Percentiles rank a stretch among this genome's conserved stretches.
Conservation (phyloP, 2,797 vertebrate genomes). For the Aratinga solstitialis region DNA sequence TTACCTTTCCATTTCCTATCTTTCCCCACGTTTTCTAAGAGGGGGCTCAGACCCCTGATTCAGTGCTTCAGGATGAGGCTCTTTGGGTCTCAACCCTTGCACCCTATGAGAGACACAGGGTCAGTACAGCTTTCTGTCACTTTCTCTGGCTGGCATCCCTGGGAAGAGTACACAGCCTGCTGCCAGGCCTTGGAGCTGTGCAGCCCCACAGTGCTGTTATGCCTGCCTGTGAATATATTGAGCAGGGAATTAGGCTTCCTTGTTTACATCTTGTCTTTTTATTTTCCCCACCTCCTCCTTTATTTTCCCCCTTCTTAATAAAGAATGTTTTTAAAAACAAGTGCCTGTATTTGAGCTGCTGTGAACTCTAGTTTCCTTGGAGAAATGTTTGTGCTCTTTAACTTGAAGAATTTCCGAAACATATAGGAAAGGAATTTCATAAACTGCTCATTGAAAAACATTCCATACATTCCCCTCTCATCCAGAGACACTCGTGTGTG, state of each 20-base stretch:
- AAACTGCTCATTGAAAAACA: conserved; percentile 75
- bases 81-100: neutral
- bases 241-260: conserved; percentile 49
- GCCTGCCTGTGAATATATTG: neutral
- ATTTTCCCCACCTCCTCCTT: conserved; percentile 19
- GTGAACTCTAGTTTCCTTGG: conserved; percentile 60
- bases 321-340: conserved; percentile 70
- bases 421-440: conserved; percentile 76
- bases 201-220: conserved; percentile 17
- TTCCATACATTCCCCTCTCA: conserved; percentile 75
- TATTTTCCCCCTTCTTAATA: neutral
- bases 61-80: neutral
- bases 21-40: neutral
- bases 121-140: neutral
- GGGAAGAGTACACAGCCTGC: neutral
- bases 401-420: conserved; percentile 70
- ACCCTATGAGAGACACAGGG: neutral
- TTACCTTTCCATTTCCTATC: neutral
- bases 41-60: neutral
- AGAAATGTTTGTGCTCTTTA: conserved; percentile 60
- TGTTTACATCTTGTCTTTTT: conserved; percentile 66
- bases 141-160: neutral
- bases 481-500: conserved; percentile 76
- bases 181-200: neutral
- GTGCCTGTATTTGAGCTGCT: conserved; percentile 49